Conservation (phyloP, 1,140 invertebrate species). For the Ericerus pela region DNA sequence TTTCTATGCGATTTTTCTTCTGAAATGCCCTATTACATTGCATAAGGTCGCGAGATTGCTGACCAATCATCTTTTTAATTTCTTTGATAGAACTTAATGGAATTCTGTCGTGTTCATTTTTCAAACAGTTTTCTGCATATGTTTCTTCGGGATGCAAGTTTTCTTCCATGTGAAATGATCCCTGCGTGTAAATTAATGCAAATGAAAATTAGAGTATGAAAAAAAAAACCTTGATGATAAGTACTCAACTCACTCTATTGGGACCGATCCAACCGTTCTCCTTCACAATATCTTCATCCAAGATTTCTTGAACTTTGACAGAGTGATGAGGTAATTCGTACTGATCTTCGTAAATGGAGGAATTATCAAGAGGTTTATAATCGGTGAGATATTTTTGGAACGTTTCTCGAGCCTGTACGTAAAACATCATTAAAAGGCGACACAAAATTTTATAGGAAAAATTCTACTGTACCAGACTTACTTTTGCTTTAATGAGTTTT, state of each 20-base stretch:
- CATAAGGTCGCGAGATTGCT: conserved; percentile 46
- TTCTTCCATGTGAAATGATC: conserved; percentile 32
- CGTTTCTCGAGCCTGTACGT: conserved; percentile 41
- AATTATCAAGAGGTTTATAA: conserved; percentile 47
- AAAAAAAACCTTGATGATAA: conserved; percentile 27
- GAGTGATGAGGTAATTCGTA: conserved; percentile 57
- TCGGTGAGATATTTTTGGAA: conserved; percentile 48
- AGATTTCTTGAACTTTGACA: conserved; percentile 55
- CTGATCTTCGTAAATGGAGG: conserved; percentile 46
- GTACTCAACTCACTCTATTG: conserved; percentile 35
- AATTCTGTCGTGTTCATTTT: conserved; percentile 34
- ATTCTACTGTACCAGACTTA: conserved; percentile 25
- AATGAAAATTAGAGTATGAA: background rate
- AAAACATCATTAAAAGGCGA: conserved; percentile 16
- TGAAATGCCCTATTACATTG: conserved; percentile 58
- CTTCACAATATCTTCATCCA: conserved; percentile 44
- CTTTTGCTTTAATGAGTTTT: conserved; percentile 53
- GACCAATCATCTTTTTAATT: conserved; percentile 46
- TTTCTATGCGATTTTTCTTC: conserved; percentile 48
- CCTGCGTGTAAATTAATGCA: conserved; percentile 25
- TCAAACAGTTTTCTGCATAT: conserved; percentile 23
- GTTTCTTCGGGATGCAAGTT: conserved; percentile 27
- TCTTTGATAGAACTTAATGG: conserved; percentile 44
- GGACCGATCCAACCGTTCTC: conserved; percentile 51
- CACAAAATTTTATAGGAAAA: conserved; percentile 12